Evolutionary conservation across 2,797 vertebrate genomes (phyloP), one percentile per base, ranked within the genome.

Genomic region (Gobionotothen gibberifrons): DNA sequence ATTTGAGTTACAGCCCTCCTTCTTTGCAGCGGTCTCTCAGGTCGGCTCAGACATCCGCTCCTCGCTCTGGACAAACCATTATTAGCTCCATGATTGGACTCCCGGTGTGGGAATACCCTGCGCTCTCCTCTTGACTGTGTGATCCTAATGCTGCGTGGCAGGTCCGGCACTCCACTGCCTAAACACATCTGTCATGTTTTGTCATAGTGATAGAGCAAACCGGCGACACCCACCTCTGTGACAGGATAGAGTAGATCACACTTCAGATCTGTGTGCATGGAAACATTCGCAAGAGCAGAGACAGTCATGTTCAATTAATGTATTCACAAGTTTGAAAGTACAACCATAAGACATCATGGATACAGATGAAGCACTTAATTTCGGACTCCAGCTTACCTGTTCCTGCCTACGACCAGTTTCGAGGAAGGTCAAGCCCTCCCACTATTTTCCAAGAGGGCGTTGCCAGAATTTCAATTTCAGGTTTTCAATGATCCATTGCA

Each of bases 61-160:
- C 93, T 91, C 65, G 79, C 92, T 95, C 95, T 96, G 95, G 94
- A 95, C 95, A 95, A 94, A 92, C 88, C 86, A 76, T 88, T 88
- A 88, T 93, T 86, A 91, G 92, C 90, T 89, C 85, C 85, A 86
- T 91, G 91, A 93, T 92, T 91, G 90, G 90, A 89, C 85, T 92
- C 89, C 82, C 79, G 85, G 84, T 89, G 90, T 91, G 89, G 90
- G 86, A 87, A 91, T 87, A 89, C 78, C 66, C 81, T 48, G 69
- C 32, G 55, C 82, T 89, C 82, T 78, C 65, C 81, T 82, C 79
- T 83, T 88, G 94, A 94, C 89, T 85, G 94, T 95, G 95, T 85
- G 92, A 94, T 89, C 76, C 82, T 95, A 93, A 95, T 93, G 79
- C 89, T 78, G 69, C 90, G 90, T 94, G 94, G 92, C 94, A 94